A percentile compares a stretch with the other conserved stretches of the same genome.
phyloP scores from a whole-genome alignment of 2,797 vertebrate species.

The Nyctalus aviator region DNA sequence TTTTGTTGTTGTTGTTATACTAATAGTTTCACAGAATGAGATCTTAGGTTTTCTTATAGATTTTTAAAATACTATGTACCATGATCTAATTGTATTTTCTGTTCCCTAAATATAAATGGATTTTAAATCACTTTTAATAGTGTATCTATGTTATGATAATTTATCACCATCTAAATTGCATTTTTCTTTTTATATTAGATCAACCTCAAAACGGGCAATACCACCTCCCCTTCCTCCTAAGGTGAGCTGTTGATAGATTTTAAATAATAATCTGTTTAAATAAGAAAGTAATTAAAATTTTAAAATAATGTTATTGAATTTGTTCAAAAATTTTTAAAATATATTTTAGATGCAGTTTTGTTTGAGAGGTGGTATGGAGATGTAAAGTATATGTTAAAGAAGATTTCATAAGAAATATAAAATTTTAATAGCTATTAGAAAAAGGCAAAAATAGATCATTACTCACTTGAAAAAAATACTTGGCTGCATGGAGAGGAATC shows the following conservation, averaged over 20 bases:
- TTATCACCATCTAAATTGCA: slow-evolving; percentile 51
- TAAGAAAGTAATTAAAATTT: slow-evolving; percentile 55
- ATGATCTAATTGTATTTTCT: slow-evolving; percentile 30
- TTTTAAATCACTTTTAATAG: slow-evolving; percentile 26
- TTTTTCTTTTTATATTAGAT: slow-evolving; percentile 87
- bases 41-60: not conserved
- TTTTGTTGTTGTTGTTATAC: not conserved
- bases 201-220: slow-evolving; percentile 92
- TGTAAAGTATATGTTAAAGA: slow-evolving; percentile 36
- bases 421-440: slow-evolving; percentile 54
- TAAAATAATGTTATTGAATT: slow-evolving; percentile 37
- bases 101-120: not conserved
- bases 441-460: slow-evolving; percentile 41
- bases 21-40: not conserved
- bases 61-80: slow-evolving; percentile 13
- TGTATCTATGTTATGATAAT: not conserved
- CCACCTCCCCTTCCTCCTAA: slow-evolving; percentile 97
- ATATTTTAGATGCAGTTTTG: slow-evolving; percentile 46
- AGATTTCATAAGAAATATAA: slow-evolving; percentile 43
- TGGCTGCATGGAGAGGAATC: not conserved
- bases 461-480: slow-evolving; percentile 38
- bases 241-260: slow-evolving; percentile 87
- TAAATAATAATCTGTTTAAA: slow-evolving; percentile 37
- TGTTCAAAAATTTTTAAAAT: slow-evolving; percentile 41
- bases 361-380: not conserved